Evolutionary conservation across 1,140 invertebrate genomes (phyloP), one percentile per base, ranked within the genome.

Genomic region (Drosophila bipectinata): DNA sequence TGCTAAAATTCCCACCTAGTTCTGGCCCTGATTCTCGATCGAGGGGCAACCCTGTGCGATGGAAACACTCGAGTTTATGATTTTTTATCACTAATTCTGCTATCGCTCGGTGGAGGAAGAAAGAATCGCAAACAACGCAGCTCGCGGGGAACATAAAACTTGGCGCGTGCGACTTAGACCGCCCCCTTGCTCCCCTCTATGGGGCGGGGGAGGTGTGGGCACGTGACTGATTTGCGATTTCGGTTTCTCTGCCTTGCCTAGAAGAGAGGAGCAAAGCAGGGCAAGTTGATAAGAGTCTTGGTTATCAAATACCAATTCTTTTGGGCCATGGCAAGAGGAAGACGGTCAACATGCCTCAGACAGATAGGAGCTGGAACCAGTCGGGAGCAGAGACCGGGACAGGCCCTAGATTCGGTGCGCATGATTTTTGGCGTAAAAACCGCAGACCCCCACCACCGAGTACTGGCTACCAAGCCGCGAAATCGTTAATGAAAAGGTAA

Each of bases 401-500:
- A 45, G 41, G 39, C 57, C 57, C 53, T 51, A 74, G 39, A 66
- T 74, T 66, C 66, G 52, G 71, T 66, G 72, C 72, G 72, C 72
- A 74, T 74, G 72, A 75, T 75, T 75, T 75, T 75, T 44, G 68
- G 68, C 47, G 60, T 66, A 79, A 71, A 73, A 69, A 56, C 56
- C 62, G 47, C 67, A 68, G 63, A 71, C 72, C 34, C 34, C 10
- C 21, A 21, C 21, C 21, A 21, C 21, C 21, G 21, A 21, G 2
- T 21, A 3, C 21, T 21, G 21, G 21, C 21, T 21, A 21, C 21
- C 21, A 21, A 72, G 78, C 77, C 74, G 77, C 81, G 73, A 85
- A 87, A 85, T 78, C 68, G 82, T 85, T 85, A 85, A 85, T 85
- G 69, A 87, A 87, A 87, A 85, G 75, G 78, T 85, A 85, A 85